Base-by-base conservation (phyloP, 1,140 invertebrate genomes). In the Ceratosolen fusciceps region DNA sequence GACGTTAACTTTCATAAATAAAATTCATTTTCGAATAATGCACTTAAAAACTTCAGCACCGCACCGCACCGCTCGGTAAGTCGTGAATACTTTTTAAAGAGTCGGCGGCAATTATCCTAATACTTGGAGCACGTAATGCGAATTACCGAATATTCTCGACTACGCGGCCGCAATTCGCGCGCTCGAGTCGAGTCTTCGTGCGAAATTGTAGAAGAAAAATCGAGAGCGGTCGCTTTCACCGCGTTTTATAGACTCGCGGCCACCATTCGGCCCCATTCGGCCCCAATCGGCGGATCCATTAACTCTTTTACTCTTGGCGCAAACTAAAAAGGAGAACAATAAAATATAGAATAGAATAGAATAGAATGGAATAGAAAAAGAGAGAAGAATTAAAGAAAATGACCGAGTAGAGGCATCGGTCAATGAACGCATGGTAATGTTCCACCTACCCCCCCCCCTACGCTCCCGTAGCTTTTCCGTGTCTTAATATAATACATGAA, bases 401-500 rank as follows among this genome's bases (percentile, higher is more conserved):
- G n/a, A n/a, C n/a, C n/a, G n/a, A n/a, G n/a, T n/a, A n/a, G n/a
- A n/a, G n/a, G n/a, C 9, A 10, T 34, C 37, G 37, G 47, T 70
- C 39, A 29, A 21, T 21, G 68, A 49, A 71, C n/a, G n/a, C n/a
- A n/a, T n/a, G n/a, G n/a, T n/a, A 71, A 52, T 54, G 43, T 71
- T 49, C 8, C 47, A 71, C 39, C 68, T 49, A 24, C 2, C 43
- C 14, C 39, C 68, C 29, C 47, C 2, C 43, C 14, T 21, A 49
- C 37, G 47, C 9, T 47, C 4, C 39, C 21, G 39, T 26, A 47
- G 39, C 26, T 71, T 52, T 71, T 71, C 68, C 24, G 2, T 12
- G 14, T 24, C 29, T 71, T 29, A 71, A 49, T 49, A 71, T 52
- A 71, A 52, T 52, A 26, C 26, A 76, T 70, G 65, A 58, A 68